These are phyloP conservation scores for Tribolium freemani DNA, from an alignment of 2,888 invertebrate genomes.

Conservation along the genomic window DNA sequence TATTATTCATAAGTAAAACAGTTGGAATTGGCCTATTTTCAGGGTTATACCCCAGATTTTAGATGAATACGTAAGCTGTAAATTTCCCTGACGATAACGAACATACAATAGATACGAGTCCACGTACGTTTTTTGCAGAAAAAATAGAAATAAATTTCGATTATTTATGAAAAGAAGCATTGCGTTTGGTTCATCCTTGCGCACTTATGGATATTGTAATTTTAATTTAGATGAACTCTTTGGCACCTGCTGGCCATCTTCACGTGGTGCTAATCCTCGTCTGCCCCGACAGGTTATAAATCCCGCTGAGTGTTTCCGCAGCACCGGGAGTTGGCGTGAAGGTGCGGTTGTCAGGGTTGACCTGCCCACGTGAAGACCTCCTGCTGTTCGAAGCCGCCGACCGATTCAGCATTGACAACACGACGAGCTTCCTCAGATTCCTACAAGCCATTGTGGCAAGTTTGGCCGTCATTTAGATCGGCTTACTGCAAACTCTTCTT, in stretches of 20 bases:
- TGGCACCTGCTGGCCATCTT: not conserved
- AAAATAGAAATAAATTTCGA: too few relatives aligned
- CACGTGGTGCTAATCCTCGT: conserved; percentile 14
- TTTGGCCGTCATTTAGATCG: conserved; percentile 34
- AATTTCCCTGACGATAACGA: too few relatives aligned
- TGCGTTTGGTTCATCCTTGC: too few relatives aligned
- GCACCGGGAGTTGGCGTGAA: conserved; percentile 61
- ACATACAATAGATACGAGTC: too few relatives aligned
- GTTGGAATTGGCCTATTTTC: too few relatives aligned
- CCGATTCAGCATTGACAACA: conserved; percentile 40
- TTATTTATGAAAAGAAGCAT: too few relatives aligned
- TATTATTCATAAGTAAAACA: too few relatives aligned
- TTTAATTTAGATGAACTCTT: not conserved
- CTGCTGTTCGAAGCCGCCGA: conserved; percentile 48
- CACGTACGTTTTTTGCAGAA: too few relatives aligned
- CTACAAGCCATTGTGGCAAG: conserved; percentile 49
- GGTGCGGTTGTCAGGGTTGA: conserved; percentile 62
- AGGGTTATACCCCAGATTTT: too few relatives aligned
- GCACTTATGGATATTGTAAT: too few relatives aligned
- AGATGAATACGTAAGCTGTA: too few relatives aligned
- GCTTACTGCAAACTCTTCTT: conserved; percentile 38
- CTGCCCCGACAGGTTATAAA: conserved; percentile 53
- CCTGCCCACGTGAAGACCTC: conserved; percentile 59
- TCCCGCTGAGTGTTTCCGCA: conserved; percentile 55
- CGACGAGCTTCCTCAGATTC: conserved; percentile 50